Conservation (phyloP, 2,113 vertebrate species). For the Ramphastos sulfuratus region DNA sequence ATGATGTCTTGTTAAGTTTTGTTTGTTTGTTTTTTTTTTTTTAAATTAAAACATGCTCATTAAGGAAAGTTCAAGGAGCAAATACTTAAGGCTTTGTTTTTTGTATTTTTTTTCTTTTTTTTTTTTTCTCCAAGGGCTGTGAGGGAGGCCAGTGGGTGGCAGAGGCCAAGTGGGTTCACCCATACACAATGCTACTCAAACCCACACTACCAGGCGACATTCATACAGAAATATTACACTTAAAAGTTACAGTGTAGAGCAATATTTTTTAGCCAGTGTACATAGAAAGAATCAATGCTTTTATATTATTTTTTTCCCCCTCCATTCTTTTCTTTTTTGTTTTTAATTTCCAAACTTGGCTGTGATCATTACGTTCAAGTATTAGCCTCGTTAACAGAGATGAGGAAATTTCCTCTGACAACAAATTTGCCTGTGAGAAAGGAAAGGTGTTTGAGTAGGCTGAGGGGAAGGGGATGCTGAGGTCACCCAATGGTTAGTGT, state of each 20-base stretch:
- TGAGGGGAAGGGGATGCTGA: constrained; percentile 36
- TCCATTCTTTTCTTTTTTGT: background rate
- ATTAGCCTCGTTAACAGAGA: constrained; percentile 65
- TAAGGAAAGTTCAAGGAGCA: constrained; percentile 89
- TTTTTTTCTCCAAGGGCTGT: constrained; percentile 80
- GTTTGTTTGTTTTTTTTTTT: constrained; percentile 59
- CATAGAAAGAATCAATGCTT: constrained; percentile 88
- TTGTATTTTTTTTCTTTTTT: constrained; percentile 71
- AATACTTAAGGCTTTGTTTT: constrained; percentile 94
- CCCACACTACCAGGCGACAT: constrained; percentile 81
- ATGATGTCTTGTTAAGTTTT: constrained; percentile 60
- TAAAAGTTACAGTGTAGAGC: constrained; percentile 97
- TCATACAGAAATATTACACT: constrained; percentile 89
- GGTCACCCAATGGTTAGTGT: constrained; percentile 46
- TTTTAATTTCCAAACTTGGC: constrained; percentile 90
- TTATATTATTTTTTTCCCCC: background rate
- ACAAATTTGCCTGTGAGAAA: background rate
- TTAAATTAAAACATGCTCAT: constrained; percentile 82
- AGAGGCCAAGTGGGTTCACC: constrained; percentile 82
- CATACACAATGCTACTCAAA: constrained; percentile 81
- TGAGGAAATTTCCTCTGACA: constrained; percentile 50
- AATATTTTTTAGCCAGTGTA: constrained; percentile 95
- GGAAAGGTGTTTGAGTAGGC: constrained; percentile 25
- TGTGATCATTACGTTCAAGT: constrained; percentile 92
- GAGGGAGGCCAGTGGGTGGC: constrained; percentile 81